phyloP scores from a whole-genome alignment of 2,113 vertebrate species.

The Azemiops feae region DNA sequence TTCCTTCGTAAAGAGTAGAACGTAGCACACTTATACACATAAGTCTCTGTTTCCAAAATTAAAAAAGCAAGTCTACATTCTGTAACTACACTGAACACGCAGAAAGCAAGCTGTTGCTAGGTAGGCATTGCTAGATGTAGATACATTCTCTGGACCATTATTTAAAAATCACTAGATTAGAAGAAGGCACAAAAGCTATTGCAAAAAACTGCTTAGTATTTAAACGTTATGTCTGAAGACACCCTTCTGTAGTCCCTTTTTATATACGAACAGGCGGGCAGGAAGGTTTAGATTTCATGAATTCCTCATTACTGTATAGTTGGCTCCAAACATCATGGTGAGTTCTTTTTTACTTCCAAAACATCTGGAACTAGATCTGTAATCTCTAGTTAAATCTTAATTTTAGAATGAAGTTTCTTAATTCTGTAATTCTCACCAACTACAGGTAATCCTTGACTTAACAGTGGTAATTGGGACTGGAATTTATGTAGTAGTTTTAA shows the following conservation, averaged over 20 bases:
- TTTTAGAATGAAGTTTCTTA: neutral
- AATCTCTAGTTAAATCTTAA: neutral
- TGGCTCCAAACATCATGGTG: neutral
- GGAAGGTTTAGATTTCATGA: neutral
- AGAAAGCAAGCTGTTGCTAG: constrained; percentile 3
- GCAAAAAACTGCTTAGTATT: neutral
- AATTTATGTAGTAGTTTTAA: neutral
- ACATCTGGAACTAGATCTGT: neutral
- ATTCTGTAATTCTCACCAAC: neutral
- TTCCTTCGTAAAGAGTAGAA: neutral
- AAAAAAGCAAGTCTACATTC: neutral
- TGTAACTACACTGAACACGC: neutral
- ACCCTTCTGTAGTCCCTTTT: neutral
- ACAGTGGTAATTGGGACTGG: neutral
- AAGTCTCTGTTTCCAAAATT: neutral
- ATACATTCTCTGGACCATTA: neutral
- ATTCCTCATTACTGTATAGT: neutral
- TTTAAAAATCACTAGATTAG: neutral
- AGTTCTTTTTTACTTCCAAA: neutral
- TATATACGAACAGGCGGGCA: neutral
- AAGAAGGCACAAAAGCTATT: neutral
- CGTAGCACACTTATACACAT: neutral
- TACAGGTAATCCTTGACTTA: neutral
- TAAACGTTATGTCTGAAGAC: neutral
- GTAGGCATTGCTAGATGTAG: neutral